Evolutionary conservation across 2,888 invertebrate species (phyloP), one percentile per base, ranked within the genome.

Genomic region (Cerastis leucographa): DNA sequence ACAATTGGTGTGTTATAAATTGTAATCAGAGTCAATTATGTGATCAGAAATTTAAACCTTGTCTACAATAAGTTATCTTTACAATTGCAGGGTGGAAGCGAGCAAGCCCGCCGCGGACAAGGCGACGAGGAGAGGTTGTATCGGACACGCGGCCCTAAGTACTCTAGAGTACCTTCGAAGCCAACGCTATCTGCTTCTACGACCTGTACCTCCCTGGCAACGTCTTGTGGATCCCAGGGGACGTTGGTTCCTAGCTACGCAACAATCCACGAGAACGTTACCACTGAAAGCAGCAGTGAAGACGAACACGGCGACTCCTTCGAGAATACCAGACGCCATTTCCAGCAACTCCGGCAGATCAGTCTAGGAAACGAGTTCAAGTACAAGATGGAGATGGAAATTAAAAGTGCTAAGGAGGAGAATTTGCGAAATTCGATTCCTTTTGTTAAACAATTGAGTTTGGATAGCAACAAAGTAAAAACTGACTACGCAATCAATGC

Each of bases 351-450:
- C 81, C 97, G 97, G 74, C 97, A 97, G 88, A 97, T 97, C 81
- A 97, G 97, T 92, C 94, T 97, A 89, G 97, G 97, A 83, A 97
- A 97, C 93, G 97, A 97, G 85, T 97, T 97, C 87, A 97, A 97
- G 94, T 97, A 97, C 93, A 97, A 97, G 89, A 97, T 97, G 96
- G 97, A 97, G 93, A 97, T 97, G 97, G 97, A 97, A 92, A 97
- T 97, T 72, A 97, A 97, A 91, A 95, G 94, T 85, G 97, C 97
- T 49, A 97, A 97, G 86, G 97, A 97, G 73, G 97, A 97, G 88
- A 97, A 97, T 90, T 91, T 97, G 76, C 95, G 97, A 40, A 97
- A 96, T 89, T 96, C 97, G n/a, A 95, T 97, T 84, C 97, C 97
- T 49, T 97, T 96, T 87, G 97, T 97, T 0, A 95, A 97, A 87